These are phyloP conservation scores for Polydrusus pterygomalis DNA, from an alignment of 2,888 invertebrate genomes.

Conservation along the genomic window DNA sequence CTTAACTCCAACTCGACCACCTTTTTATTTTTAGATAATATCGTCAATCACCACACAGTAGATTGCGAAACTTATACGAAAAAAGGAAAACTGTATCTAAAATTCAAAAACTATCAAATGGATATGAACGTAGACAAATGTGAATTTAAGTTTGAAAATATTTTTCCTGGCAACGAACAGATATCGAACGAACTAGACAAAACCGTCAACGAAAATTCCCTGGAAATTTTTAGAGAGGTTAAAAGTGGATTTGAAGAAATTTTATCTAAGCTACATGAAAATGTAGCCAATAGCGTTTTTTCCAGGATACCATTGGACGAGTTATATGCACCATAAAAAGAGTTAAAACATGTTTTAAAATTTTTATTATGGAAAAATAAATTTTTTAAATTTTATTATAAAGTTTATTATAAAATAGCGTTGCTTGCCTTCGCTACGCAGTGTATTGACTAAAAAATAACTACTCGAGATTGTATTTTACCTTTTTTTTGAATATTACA, in stretches of 20 bases:
- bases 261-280: constrained; percentile 57
- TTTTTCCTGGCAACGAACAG: constrained; percentile 63
- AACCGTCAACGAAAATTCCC: constrained; percentile 62
- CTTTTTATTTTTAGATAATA: constrained; percentile 57
- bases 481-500: too few relatives aligned
- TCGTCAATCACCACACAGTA: constrained; percentile 54
- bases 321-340: constrained; percentile 57
- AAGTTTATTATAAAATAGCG: too few relatives aligned
- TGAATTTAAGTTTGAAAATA: constrained; percentile 59
- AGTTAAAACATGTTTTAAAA: not conserved
- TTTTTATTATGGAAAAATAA: not conserved
- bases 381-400: not conserved
- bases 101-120: constrained; percentile 68
- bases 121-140: constrained; percentile 75
- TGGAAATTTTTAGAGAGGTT: constrained; percentile 62
- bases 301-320: constrained; percentile 62
- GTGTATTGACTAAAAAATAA: too few relatives aligned
- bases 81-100: constrained; percentile 60
- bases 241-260: constrained; percentile 59
- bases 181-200: constrained; percentile 60
- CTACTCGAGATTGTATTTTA: too few relatives aligned
- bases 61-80: constrained; percentile 61
- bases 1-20: too few relatives aligned
- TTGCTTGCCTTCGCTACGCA: too few relatives aligned
- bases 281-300: constrained; percentile 59